These are phyloP conservation scores for Hirtodrosophila cameraria DNA, from an alignment of 2,888 invertebrate genomes.

Conservation along the genomic window DNA sequence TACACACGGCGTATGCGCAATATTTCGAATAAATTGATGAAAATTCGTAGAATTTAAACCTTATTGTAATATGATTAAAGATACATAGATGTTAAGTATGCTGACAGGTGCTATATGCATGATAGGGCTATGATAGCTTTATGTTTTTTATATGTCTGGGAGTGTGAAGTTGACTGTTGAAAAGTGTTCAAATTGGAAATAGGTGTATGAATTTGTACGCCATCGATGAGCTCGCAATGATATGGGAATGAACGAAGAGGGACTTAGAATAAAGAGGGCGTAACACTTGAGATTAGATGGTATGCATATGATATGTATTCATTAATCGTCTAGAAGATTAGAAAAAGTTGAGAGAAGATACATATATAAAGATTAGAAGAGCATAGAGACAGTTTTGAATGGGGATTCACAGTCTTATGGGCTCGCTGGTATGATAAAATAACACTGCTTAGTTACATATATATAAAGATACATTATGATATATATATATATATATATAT, in stretches of 20 bases:
- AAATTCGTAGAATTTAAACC: conserved; percentile 12
- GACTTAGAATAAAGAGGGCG: conserved; percentile 42
- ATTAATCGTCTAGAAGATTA: conserved; percentile 84
- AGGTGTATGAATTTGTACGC: conserved; percentile 35
- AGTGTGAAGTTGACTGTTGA: conserved; percentile 53
- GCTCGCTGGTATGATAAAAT: conserved; percentile 31
- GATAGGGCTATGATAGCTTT: conserved; percentile 32
- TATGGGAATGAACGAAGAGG: conserved; percentile 44
- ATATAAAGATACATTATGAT: conserved; percentile 34
- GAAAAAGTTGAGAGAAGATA: conserved; percentile 81
- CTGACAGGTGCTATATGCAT: conserved; percentile 43
- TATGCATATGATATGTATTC: conserved; percentile 75
- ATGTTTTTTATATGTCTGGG: conserved; percentile 25
- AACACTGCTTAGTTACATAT: conserved; percentile 52
- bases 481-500: conserved; percentile 12
- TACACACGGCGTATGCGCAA: conserved; percentile 43
- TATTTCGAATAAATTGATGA: conserved; percentile 26
- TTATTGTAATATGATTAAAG: conserved; percentile 15
- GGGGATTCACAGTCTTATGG: conserved; percentile 18
- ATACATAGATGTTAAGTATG: conserved; percentile 10
- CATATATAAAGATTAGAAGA: conserved; percentile 80
- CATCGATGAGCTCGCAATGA: conserved; percentile 65
- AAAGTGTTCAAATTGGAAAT: conserved; percentile 18
- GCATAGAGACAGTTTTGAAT: conserved; percentile 69
- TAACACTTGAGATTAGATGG: conserved; percentile 61